Percentiles rank a stretch among this genome's conserved stretches.
Conservation (phyloP, 2,888 invertebrate species). For the Andrena haemorrhoa region DNA sequence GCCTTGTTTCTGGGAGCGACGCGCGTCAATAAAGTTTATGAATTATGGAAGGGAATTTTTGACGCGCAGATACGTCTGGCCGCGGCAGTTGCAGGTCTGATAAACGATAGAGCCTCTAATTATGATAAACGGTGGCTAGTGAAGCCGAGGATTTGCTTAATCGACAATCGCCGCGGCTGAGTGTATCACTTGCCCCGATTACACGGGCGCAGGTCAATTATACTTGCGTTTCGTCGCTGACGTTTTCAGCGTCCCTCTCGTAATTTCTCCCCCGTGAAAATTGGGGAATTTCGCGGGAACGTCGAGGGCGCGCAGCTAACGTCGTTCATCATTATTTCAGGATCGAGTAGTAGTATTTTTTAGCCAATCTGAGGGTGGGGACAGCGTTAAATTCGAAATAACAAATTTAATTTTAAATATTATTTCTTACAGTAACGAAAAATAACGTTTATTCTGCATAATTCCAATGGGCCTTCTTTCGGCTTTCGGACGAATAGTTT, state of each 20-base stretch:
- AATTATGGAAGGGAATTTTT: slow-evolving; percentile 23
- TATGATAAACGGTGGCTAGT: slow-evolving; percentile 6
- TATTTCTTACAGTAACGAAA: no score
- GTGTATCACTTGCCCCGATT: background rate
- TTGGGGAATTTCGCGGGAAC: background rate
- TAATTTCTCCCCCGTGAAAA: background rate
- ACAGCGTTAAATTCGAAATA: no score
- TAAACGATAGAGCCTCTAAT: slow-evolving; percentile 17
- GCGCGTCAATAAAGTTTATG: slow-evolving; percentile 20
- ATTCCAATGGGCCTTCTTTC: no score
- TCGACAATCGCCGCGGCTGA: background rate
- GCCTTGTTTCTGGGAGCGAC: slow-evolving; percentile 15
- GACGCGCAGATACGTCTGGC: background rate
- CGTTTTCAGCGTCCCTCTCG: background rate
- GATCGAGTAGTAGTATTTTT: no score
- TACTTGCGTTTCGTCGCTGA: background rate
- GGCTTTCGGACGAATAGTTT: no score
- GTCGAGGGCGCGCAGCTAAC: no score
- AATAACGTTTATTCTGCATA: no score
- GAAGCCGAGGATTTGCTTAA: background rate
- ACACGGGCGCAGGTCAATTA: background rate
- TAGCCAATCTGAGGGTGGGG: no score
- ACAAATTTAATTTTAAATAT: no score
- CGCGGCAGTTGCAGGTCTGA: slow-evolving; percentile 14
- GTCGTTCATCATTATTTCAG: no score